These are phyloP conservation scores for Pollachius pollachius DNA, from an alignment of 2,113 vertebrate genomes.

Conservation along the genomic window DNA sequence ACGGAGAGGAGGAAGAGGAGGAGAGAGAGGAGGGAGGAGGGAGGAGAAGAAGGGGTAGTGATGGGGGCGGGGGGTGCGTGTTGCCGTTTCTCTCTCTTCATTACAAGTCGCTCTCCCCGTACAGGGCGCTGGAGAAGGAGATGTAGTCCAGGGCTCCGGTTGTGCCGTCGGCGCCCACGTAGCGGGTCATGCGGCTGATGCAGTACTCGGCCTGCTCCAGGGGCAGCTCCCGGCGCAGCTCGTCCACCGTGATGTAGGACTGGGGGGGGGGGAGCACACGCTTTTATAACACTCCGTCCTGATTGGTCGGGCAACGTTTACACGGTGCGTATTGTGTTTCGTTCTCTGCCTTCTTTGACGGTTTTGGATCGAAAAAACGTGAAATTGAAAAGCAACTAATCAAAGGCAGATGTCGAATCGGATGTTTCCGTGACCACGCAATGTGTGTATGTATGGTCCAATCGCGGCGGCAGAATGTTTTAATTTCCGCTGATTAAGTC, in stretches of 20 bases:
- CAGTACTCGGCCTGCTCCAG: constrained; percentile 89
- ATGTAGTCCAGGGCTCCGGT: constrained; percentile 86
- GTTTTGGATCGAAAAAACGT: no score
- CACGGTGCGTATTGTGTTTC: no score
- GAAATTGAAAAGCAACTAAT: no score
- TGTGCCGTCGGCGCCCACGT: constrained; percentile 67
- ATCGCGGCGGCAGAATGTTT: no score
- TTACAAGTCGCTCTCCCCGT: constrained; percentile 91
- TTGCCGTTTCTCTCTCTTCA: not conserved
- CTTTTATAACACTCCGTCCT: no score
- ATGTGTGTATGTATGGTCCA: no score
- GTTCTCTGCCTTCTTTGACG: no score
- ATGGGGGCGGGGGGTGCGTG: no score
- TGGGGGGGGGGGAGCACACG: constrained; percentile 20
- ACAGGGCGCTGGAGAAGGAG: constrained; percentile 91
- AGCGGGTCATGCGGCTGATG: constrained; percentile 88
- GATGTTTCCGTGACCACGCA: no score
- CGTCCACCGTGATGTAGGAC: constrained; percentile 85
- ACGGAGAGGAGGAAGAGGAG: constrained; percentile 12
- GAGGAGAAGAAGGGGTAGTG: not conserved
- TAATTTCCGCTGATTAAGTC: no score
- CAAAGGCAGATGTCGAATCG: no score
- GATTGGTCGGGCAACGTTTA: no score
- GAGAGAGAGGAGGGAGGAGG: not conserved
- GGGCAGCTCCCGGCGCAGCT: constrained; percentile 84